A percentile compares a stretch with the other conserved stretches of the same genome.
Conservation (phyloP, 2,888 invertebrate species). For the Arge pagana region DNA sequence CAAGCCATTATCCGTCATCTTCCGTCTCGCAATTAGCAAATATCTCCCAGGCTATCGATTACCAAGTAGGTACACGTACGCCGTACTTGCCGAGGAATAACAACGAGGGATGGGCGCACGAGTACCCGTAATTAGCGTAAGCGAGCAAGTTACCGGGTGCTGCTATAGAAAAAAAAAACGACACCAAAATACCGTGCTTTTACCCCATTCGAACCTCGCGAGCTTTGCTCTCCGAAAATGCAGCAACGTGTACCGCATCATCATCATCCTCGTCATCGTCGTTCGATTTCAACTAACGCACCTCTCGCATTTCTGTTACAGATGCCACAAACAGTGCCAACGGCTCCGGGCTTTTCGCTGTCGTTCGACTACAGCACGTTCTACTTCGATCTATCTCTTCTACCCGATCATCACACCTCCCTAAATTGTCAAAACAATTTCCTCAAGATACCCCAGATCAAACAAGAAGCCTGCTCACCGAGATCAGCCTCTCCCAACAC, state of each 20-base stretch:
- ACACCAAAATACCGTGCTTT: no score
- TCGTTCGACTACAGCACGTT: slow-evolving; percentile 72
- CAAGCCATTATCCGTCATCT: no score
- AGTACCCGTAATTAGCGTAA: no score
- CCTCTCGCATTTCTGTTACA: slow-evolving; percentile 57
- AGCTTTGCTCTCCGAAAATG: no score
- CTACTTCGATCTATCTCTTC: slow-evolving; percentile 73
- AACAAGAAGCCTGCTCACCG: slow-evolving; percentile 61
- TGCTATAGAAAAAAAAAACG: no score
- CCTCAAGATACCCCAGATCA: slow-evolving; percentile 59
- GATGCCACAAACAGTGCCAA: slow-evolving; percentile 85
- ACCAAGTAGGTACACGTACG: no score
- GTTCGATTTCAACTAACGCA: neutral
- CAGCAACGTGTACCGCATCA: neutral
- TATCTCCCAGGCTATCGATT: no score
- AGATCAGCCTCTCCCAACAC: slow-evolving; percentile 49
- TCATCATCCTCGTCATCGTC: neutral
- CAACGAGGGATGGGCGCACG: no score
- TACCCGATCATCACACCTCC: slow-evolving; percentile 63
- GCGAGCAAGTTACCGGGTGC: no score
- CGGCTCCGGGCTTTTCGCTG: slow-evolving; percentile 73
- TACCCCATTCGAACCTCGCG: no score
- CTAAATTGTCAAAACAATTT: slow-evolving; percentile 53
- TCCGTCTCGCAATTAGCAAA: no score
- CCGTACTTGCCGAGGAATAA: no score